phyloP scores from a whole-genome alignment of 2,888 invertebrate genomes.

The Tachina lurida region DNA sequence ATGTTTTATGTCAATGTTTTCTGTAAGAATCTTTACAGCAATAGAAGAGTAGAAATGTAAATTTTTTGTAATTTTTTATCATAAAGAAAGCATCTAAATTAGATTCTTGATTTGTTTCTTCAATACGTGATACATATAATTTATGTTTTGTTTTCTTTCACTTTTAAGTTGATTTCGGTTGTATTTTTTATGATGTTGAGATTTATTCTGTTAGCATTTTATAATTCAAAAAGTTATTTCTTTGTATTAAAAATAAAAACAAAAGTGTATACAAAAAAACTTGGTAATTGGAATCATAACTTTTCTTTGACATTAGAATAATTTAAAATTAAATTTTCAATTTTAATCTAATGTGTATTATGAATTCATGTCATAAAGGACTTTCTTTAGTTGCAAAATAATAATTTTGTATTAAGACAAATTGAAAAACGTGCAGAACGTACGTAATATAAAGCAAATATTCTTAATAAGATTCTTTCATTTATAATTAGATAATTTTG shows the following conservation, averaged over 20 bases:
- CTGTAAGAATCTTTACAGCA: slow-evolving; percentile 25
- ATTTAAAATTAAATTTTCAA: slow-evolving; percentile 29
- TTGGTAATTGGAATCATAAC: slow-evolving; percentile 57
- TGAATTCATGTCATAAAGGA: not conserved
- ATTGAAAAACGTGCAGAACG: not conserved
- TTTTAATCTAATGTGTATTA: not conserved
- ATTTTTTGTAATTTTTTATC: slow-evolving; percentile 38
- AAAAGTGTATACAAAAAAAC: slow-evolving; percentile 11
- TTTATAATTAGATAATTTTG: no score
- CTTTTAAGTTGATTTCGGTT: slow-evolving; percentile 24
- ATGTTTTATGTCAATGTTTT: slow-evolving; percentile 64
- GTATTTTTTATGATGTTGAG: slow-evolving; percentile 11
- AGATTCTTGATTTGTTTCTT: slow-evolving; percentile 68
- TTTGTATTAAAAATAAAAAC: not conserved
- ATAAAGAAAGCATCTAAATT: slow-evolving; percentile 65
- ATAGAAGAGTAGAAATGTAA: slow-evolving; percentile 19
- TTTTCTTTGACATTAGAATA: slow-evolving; percentile 54
- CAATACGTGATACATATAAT: slow-evolving; percentile 63
- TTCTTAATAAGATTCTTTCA: no score
- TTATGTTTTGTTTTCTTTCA: slow-evolving; percentile 27
- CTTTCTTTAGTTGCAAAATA: not conserved
- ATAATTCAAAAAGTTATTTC: slow-evolving; percentile 66
- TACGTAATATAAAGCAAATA: no score
- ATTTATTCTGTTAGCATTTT: slow-evolving; percentile 25
- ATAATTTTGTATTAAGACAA: not conserved